Conservation (phyloP, 2,888 invertebrate genomes). For the Lissocephala sabroskyi region DNA sequence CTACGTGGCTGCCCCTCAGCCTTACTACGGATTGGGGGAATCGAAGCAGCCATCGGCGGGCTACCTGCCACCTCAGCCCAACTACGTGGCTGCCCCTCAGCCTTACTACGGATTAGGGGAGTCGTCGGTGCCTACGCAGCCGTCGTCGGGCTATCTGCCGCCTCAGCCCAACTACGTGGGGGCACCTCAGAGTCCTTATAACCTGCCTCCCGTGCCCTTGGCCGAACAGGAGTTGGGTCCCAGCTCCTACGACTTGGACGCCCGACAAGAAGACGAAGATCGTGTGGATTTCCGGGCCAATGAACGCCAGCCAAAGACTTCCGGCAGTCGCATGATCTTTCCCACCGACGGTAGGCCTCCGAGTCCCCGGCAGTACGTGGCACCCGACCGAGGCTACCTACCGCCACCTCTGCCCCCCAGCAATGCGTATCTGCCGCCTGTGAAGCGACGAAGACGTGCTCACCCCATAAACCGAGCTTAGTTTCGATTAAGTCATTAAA, state of each 20-base stretch:
- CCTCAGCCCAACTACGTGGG: too few species aligned
- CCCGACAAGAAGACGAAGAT: constrained; percentile 23
- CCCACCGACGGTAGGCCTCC: constrained; percentile 21
- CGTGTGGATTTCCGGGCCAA: constrained; percentile 37
- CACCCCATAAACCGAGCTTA: constrained; percentile 7
- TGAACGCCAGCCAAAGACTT: constrained; percentile 27
- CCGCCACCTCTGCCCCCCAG: not conserved
- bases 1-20: not conserved
- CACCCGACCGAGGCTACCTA: not conserved
- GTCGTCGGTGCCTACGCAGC: not conserved
- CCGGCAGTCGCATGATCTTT: constrained; percentile 37
- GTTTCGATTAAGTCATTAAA: constrained; percentile 46
- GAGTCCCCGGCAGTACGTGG: not conserved
- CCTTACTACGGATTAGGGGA: constrained; percentile 18
- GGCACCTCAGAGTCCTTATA: constrained; percentile 20
- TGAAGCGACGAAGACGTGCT: constrained; percentile 23
- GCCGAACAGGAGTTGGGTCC: constrained; percentile 36
- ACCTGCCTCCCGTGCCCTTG: constrained; percentile 39
- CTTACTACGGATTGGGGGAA: too few species aligned
- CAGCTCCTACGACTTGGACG: constrained; percentile 29
- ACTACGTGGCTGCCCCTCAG: constrained; percentile 20
- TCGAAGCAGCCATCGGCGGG: too few species aligned
- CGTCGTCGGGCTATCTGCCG: not conserved
- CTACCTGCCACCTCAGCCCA: constrained; percentile 29
- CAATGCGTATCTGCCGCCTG: constrained; percentile 24